Conservation (phyloP, 2,888 invertebrate species). For the Idaea biselata region DNA sequence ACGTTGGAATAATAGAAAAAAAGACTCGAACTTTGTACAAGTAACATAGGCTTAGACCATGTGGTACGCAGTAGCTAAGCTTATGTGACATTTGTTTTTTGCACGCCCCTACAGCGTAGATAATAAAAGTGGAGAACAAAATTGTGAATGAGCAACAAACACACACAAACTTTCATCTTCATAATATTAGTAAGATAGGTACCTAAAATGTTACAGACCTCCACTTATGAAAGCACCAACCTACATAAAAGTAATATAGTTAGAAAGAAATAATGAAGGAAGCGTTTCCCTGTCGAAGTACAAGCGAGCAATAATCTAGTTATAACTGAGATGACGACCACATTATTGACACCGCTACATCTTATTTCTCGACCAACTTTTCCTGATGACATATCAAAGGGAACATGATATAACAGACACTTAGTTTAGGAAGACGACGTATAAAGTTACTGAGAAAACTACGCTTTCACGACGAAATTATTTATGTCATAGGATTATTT, state of each 20-base stretch:
- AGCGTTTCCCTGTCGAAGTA: neutral
- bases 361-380: neutral
- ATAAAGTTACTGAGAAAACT: neutral
- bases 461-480: neutral
- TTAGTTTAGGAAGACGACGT: slow-evolving; percentile 1
- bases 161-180: no score
- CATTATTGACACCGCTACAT: neutral
- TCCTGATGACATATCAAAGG: neutral
- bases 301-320: neutral
- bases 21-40: no score
- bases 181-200: no score
- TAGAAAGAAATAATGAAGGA: neutral
- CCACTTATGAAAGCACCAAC: neutral
- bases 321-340: neutral
- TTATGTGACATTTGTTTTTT: no score
- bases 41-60: no score
- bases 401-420: neutral
- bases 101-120: no score
- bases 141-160: no score
- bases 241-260: neutral
- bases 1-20: no score
- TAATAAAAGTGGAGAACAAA: no score
- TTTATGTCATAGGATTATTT: neutral
- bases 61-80: no score
- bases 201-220: no score